These are phyloP conservation scores for Phenganax subtilis DNA, from an alignment of 92 coral and sea anemone genomes.

Conservation along the genomic window DNA sequence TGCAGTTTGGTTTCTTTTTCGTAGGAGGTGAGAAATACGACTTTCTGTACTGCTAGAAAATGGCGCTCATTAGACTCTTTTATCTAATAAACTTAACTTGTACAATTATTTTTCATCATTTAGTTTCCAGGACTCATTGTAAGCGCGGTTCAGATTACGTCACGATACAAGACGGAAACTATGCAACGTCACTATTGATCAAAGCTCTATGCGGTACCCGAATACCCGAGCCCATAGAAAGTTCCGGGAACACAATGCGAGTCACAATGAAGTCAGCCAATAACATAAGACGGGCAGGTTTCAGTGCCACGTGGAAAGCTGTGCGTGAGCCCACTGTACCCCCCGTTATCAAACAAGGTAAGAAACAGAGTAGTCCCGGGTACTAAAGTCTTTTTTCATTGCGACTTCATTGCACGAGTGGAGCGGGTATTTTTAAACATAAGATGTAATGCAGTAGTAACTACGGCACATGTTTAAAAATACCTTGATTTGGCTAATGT, in stretches of 20 bases:
- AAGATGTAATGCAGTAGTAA: neutral
- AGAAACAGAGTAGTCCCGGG: neutral
- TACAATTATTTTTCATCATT: neutral
- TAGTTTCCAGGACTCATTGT: constrained; percentile 12
- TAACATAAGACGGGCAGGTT: neutral
- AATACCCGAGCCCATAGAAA: neutral
- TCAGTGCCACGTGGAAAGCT: constrained; percentile 22
- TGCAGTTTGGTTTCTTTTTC: neutral
- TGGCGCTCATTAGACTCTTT: neutral
- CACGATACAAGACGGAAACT: constrained; percentile 18
- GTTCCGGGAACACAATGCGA: constrained; percentile 23
- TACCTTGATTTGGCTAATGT: too few relatives aligned
- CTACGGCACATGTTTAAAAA: too few relatives aligned
- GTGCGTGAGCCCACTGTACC: neutral
- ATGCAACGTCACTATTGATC: neutral
- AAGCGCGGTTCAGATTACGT: constrained; percentile 24
- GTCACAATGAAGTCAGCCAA: constrained; percentile 13
- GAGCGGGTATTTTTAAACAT: neutral
- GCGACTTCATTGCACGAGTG: too few relatives aligned
- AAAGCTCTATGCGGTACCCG: constrained; percentile 3
- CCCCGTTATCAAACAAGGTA: neutral
- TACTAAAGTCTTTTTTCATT: too few relatives aligned
- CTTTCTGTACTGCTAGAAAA: too few relatives aligned
- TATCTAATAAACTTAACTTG: neutral
- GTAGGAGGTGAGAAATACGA: constrained; percentile 16